A percentile compares a stretch with the other conserved stretches of the same genome.
Conservation (phyloP, 2,888 invertebrate species). For the Rhopalosiphum nymphaeae region DNA sequence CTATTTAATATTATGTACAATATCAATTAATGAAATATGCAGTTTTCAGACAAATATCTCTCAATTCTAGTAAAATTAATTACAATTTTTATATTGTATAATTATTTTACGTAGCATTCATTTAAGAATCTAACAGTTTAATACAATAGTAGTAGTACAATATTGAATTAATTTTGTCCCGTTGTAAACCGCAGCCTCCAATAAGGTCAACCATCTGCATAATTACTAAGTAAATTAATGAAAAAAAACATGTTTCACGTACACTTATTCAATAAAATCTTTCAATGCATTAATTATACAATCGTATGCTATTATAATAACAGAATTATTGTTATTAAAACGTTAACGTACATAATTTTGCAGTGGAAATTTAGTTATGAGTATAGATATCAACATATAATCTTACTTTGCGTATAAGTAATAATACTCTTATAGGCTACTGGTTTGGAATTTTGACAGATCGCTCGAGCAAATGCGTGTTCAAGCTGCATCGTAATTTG, state of each 20-base stretch:
- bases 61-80: neutral
- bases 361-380: neutral
- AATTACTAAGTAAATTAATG: neutral
- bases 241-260: neutral
- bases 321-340: constrained; percentile 3
- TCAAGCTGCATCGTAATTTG: neutral
- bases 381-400: too few species aligned
- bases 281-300: neutral
- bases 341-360: neutral
- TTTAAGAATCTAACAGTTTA: neutral
- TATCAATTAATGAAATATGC: neutral
- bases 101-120: neutral
- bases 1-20: neutral
- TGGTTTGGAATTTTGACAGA: constrained; percentile 11
- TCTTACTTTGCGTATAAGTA: too few species aligned
- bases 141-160: neutral
- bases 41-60: neutral
- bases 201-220: constrained; percentile 39
- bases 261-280: neutral
- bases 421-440: neutral
- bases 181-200: neutral
- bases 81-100: neutral
- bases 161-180: constrained; percentile 15
- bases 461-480: neutral
- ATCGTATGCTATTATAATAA: neutral